phyloP scores from a whole-genome alignment of 1,140 invertebrate genomes.

The Lutraria rhynchaena region DNA sequence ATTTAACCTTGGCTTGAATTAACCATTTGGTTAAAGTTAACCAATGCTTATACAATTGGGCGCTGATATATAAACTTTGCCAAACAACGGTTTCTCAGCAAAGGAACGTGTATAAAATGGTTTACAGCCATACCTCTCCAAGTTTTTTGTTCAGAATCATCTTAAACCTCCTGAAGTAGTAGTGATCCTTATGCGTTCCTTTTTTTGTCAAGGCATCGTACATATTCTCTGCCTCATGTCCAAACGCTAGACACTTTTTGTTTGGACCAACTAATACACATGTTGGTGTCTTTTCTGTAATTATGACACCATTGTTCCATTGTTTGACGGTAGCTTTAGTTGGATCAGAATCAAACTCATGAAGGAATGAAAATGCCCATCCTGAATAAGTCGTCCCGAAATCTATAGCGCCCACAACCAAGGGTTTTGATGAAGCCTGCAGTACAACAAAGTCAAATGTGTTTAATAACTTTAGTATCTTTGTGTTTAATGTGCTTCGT shows the following conservation, averaged over 20 bases:
- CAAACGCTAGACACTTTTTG: constrained; percentile 38
- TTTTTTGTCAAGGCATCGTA: constrained; percentile 25
- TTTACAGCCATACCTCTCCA: constrained; percentile 5
- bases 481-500: no score
- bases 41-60: no score
- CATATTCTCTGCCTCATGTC: constrained; percentile 23
- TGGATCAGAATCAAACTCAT: constrained; percentile 3
- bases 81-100: no score
- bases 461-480: no score
- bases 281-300: constrained; percentile 22
- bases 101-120: no score
- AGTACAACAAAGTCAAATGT: no score
- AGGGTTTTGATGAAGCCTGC: no score
- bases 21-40: no score
- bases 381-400: constrained; percentile 19
- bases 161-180: constrained; percentile 31
- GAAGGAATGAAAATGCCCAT: constrained; percentile 9
- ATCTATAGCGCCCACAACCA: constrained; percentile 23
- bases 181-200: constrained; percentile 14
- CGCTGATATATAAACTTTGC: no score
- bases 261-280: constrained; percentile 27
- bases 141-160: constrained; percentile 26
- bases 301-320: background rate
- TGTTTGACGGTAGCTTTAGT: background rate
- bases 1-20: no score